Evolutionary conservation across 2,797 vertebrate genomes (phyloP), one percentile per base, ranked within the genome.

Genomic region (Eutrigla gurnardus): DNA sequence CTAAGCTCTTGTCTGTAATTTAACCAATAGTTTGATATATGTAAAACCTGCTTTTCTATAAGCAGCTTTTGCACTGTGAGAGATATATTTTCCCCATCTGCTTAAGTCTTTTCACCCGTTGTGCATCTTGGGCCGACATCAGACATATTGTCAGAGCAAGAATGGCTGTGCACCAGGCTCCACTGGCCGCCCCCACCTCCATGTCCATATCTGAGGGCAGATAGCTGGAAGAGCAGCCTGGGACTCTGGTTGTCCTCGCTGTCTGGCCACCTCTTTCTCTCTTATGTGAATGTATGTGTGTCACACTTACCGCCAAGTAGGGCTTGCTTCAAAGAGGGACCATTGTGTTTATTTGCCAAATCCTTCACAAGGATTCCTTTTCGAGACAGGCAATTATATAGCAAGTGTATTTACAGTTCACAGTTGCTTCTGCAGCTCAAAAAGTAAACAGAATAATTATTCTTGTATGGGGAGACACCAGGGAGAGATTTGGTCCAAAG

Each of bases 41-140:
- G 39, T 13, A 55, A 58, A 82, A 69, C 0, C 25, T 12, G 3
- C 6, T 62, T 58, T 64, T 46, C 55, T 73, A 11, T 32, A 35
- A 66, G 49, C 75, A 92, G 81, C 79, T 80, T 88, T 83, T 82
- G 73, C 75, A 67, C 59, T 76, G 64, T 82, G 67, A 69, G 62
- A 69, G 67, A 77, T 46, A 75, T 72, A 77, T 78, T 84, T 73
- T 45, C 70, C 65, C 75, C 77, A 75, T 89, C 80, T 87, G 75
- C 58, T 72, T 78, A 60, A 66, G 70, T 64, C 76, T 72, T 66
- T 57, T 65, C 43, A 73, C 71, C 72, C 73, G 66, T 69, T 80
- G 53, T 75, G 69, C 72, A 73, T 81, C 49, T 88, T 91, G 90
- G 86, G 87, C 78, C n/a, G 69, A 85, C 89, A 88, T 89, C 86